A percentile compares a stretch with the other conserved stretches of the same genome.
phyloP scores from a whole-genome alignment of 2,888 invertebrate genomes.

The Laspeyria flexula region DNA sequence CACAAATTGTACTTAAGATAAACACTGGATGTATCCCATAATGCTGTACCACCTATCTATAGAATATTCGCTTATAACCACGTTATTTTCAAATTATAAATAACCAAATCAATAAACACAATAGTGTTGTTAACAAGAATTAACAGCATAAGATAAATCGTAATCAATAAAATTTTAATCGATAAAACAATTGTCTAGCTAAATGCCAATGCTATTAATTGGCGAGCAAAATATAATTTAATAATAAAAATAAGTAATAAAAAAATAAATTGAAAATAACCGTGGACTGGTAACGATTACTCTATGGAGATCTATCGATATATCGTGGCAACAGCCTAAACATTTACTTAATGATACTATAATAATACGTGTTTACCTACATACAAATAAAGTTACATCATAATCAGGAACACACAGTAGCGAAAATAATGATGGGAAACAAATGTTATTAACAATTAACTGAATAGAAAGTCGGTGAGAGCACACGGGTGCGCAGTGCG shows the following conservation, averaged over 20 bases:
- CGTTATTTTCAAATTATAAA: conserved; percentile 16
- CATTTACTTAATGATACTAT: conserved; percentile 49
- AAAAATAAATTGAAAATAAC: conserved; percentile 12
- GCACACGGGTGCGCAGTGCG: conserved; percentile 7
- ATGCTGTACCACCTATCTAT: conserved; percentile 32
- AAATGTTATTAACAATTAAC: conserved; percentile 59
- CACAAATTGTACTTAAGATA: conserved; percentile 58
- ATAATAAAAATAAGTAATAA: neutral
- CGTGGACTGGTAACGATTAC: conserved; percentile 20
- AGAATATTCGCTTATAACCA: conserved; percentile 30
- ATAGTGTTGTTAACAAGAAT: neutral
- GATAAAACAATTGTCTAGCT: conserved; percentile 1
- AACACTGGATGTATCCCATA: conserved; percentile 44
- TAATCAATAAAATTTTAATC: conserved; percentile 4
- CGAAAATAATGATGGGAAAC: conserved; percentile 43
- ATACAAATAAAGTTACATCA: conserved; percentile 49
- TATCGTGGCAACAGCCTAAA: conserved; percentile 38
- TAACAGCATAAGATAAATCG: neutral
- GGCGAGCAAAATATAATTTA: neutral
- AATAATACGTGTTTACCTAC: conserved; percentile 52
- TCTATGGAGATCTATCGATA: conserved; percentile 31
- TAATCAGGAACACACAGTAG: conserved; percentile 53
- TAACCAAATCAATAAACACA: conserved; percentile 3
- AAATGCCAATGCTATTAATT: neutral
- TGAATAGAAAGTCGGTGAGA: conserved; percentile 22